These are phyloP conservation scores for Dasysyrphus tricinctus DNA, from an alignment of 2,888 invertebrate species.

Conservation along the genomic window DNA sequence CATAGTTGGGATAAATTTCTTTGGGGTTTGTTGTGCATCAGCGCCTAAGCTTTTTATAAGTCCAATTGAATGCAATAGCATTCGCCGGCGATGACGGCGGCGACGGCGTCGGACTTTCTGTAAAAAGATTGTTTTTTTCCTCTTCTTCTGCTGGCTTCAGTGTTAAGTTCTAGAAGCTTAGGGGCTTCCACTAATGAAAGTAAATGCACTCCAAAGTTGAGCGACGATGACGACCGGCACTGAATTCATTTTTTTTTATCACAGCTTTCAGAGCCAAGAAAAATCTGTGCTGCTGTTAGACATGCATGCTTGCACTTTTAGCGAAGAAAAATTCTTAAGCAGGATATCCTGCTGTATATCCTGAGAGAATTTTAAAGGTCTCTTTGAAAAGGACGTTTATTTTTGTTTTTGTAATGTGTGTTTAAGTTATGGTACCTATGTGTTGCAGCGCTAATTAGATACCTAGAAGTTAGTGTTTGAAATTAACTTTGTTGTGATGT, in stretches of 20 bases:
- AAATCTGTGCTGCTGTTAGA: slow-evolving; percentile 31
- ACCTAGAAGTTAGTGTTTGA: slow-evolving; percentile 31
- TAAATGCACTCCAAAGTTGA: slow-evolving; percentile 54
- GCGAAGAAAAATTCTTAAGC: slow-evolving; percentile 8
- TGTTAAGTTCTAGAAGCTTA: slow-evolving; percentile 20
- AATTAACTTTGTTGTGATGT: slow-evolving; percentile 22
- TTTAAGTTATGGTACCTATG: not conserved
- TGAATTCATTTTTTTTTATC: slow-evolving; percentile 1
- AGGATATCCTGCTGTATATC: slow-evolving; percentile 48
- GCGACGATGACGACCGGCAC: not conserved
- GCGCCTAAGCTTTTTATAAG: slow-evolving; percentile 39
- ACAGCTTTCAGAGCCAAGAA: slow-evolving; percentile 9
- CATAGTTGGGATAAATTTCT: slow-evolving; percentile 18
- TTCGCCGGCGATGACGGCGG: not conserved
- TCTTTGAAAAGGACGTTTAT: not conserved
- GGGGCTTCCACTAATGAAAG: slow-evolving; percentile 56
- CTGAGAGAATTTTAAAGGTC: slow-evolving; percentile 6
- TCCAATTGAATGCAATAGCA: slow-evolving; percentile 32
- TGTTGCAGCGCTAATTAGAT: slow-evolving; percentile 57
- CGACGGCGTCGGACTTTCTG: slow-evolving; percentile 12
- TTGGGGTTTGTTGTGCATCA: slow-evolving; percentile 51
- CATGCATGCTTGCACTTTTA: slow-evolving; percentile 46
- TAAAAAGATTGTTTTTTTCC: slow-evolving; percentile 21
- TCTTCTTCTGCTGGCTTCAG: not conserved
- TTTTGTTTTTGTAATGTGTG: not conserved